Evolutionary conservation across 2,888 invertebrate species (phyloP).

Genomic region (Craniophora ligustri): DNA sequence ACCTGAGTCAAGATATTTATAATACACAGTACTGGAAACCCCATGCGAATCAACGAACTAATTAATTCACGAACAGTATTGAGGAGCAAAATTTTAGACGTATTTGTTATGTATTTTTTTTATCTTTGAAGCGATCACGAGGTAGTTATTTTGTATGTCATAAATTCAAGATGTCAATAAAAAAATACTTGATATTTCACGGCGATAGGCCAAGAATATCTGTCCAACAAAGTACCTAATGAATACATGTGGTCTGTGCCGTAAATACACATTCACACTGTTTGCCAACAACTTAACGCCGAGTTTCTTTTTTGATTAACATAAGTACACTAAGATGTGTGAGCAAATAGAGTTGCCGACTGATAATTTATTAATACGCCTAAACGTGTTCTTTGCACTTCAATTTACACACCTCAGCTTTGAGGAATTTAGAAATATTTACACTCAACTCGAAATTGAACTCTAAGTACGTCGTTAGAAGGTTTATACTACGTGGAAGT

Average conservation of each 20-base stretch:
- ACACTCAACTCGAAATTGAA: conserved; percentile 10
- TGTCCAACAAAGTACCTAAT: conserved; percentile 29
- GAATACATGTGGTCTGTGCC: conserved; percentile 39
- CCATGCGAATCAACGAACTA: background rate
- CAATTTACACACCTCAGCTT: conserved; percentile 55
- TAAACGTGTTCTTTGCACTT: conserved; percentile 61
- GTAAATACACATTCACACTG: conserved; percentile 54
- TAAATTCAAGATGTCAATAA: background rate
- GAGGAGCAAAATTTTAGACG: too few relatives aligned
- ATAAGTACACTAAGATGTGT: conserved; percentile 73
- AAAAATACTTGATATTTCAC: background rate
- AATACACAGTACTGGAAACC: too few relatives aligned
- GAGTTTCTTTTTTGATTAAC: conserved; percentile 77
- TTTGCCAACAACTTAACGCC: conserved; percentile 73
- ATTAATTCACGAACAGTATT: background rate
- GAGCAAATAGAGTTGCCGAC: conserved; percentile 65
- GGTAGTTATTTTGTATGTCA: too few relatives aligned
- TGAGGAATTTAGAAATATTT: conserved; percentile 53
- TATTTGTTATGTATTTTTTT: too few relatives aligned
- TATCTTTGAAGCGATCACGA: too few relatives aligned
- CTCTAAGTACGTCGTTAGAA: background rate
- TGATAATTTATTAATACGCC: conserved; percentile 79
- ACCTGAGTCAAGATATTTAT: too few relatives aligned
- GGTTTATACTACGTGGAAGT: background rate
- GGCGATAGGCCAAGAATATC: background rate